Evolutionary conservation across 2,888 invertebrate genomes (phyloP), one percentile per base, ranked within the genome.

Genomic region (Chrysomela aeneicollis): DNA sequence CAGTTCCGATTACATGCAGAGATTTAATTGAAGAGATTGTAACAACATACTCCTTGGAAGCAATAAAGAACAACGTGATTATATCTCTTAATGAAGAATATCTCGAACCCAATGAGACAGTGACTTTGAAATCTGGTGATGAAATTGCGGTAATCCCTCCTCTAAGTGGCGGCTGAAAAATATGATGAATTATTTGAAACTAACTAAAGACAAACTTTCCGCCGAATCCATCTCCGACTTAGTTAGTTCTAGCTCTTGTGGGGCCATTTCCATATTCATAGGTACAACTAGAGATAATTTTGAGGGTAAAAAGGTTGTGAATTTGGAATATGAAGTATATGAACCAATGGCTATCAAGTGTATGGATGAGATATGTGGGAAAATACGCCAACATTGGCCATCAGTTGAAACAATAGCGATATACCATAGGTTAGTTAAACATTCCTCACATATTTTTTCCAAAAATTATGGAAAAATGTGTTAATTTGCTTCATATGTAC

Each of bases 71-170:
- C 54, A 91, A 86, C 77, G 82, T 96, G 42, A 87, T 96, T 46
- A 76, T 97, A 64, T 92, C 97, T 0, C 83, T 93, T 54, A 97
- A 97, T 84, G 92, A 95, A 78, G 89, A 90, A 71, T 95, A 94
- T 73, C 86, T 91, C 68, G 83, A 86, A 15, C 82, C 85, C 61
- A 83, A 86, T 1, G 83, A 85, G 35, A 81, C 84, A 37, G 52
- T 75, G 10, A 79, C 83, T 19, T 82, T 94, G 5, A 85, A 85
- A 42, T 84, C 88, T 22, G 89, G 87, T 68, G 96, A 97, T 85
- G 92, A 90, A 81, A 87, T 97, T 68, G 97, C 97, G 67, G 87
- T 97, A 12, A 97, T 98, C 78, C 97, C 97, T 59, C 97, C 97
- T 0, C 85, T 98, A 57, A 97, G 97, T 83, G 97, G 97, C 75